These are phyloP conservation scores for Physocephala rufipes DNA, from an alignment of 2,888 invertebrate genomes.

Conservation along the genomic window DNA sequence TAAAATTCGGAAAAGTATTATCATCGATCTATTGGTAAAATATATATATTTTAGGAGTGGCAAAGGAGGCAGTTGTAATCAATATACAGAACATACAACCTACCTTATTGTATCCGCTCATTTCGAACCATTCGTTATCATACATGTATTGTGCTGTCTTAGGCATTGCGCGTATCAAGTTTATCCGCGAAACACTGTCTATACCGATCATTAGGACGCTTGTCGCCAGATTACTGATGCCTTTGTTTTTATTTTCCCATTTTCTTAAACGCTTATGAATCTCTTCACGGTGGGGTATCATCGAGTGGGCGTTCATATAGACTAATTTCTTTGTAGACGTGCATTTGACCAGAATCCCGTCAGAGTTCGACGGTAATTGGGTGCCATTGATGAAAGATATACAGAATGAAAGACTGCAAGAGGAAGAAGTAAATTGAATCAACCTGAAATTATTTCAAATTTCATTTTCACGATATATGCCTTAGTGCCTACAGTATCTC, in stretches of 20 bases:
- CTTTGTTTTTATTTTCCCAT: constrained; percentile 45
- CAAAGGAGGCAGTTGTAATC: no score
- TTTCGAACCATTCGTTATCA: constrained; percentile 75
- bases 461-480: no score
- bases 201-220: constrained; percentile 84
- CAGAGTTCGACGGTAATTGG: constrained; percentile 61
- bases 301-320: constrained; percentile 68
- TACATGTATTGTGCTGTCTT: constrained; percentile 75
- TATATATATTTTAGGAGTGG: no score
- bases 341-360: constrained; percentile 69
- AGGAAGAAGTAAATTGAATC: background rate
- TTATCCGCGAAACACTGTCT: constrained; percentile 84
- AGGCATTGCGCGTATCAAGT: constrained; percentile 80
- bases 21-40: constrained; percentile 74
- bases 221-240: constrained; percentile 54
- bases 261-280: constrained; percentile 66
- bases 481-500: constrained; percentile 28
- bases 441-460: background rate
- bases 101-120: constrained; percentile 79
- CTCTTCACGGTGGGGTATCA: constrained; percentile 68
- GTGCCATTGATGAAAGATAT: constrained; percentile 64
- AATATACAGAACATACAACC: no score
- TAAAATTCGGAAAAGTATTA: constrained; percentile 90
- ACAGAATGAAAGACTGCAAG: constrained; percentile 62
- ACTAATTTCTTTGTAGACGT: constrained; percentile 56